Base-by-base conservation (phyloP, 2,888 invertebrate species). In the Coelopa pilipes region DNA sequence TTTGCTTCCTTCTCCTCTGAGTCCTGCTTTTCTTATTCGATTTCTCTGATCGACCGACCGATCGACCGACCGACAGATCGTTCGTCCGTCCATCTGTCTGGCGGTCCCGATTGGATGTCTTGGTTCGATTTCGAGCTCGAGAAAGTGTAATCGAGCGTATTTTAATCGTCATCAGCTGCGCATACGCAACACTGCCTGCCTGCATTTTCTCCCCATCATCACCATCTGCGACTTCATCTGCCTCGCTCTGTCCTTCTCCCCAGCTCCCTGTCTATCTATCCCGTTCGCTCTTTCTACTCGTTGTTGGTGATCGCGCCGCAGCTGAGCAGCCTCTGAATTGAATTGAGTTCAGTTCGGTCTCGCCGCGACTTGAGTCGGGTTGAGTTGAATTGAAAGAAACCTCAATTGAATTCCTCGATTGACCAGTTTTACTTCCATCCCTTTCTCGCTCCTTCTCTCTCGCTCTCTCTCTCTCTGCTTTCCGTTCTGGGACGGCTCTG, bases 61-160 rank as follows among this genome's bases (percentile, higher is more conserved):
- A 59, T 59, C 57, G 34, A 34, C 7, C 34, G 34, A 34, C 34
- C 34, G 34, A 34, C 34, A 4, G 34, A 34, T 34, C 34, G 7
- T 34, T 34, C 7, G 34, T 34, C 34, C 7, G 34, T 34, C 24
- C 19, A 17, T 21, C 24, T 21, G 24, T 19, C 53, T 53, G 53
- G 12, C 24, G 13, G 17, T 59, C 17, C 12, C 24, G 21, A 24
- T 59, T 59, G 57, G n/a, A 17, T 7, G 7, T 55, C 17, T 59
- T n/a, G 4, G 24, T 24, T 53, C 50, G 1, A 11, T 66, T 50
- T 67, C 53, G 19, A 46, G 24, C 19, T 45, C 57, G 19, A 68
- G 68, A 76, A 74, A 74, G 73, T 71, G 74, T 73, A 76, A 75
- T 74, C 75, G 75, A 72, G 71, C 74, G 73, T 46, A 73, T 65